Percentiles rank a stretch among this genome's conserved stretches.
Evolutionary conservation across 2,888 invertebrate species (phyloP).

Genomic region (Hedya salicella): DNA sequence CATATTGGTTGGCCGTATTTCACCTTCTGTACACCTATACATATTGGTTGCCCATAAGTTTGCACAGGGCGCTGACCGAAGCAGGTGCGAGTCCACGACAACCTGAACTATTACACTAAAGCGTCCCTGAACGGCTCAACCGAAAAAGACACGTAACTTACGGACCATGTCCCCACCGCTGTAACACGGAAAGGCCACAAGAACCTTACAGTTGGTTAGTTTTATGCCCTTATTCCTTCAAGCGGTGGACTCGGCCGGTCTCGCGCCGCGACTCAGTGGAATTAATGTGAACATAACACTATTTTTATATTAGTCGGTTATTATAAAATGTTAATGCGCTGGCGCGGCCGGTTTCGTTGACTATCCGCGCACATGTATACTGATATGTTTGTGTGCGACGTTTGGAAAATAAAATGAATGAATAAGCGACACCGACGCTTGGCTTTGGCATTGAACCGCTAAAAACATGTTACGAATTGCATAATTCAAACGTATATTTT

Average conservation of each 20-base stretch:
- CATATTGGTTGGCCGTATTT: too few species aligned
- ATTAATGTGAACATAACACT: conserved; percentile 42
- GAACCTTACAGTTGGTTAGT: too few species aligned
- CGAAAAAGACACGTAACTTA: neutral
- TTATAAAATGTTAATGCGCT: conserved; percentile 43
- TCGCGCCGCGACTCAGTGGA: conserved; percentile 17
- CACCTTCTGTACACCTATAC: too few species aligned
- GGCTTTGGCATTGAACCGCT: conserved; percentile 37
- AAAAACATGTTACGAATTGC: conserved; percentile 36
- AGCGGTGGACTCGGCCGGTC: neutral
- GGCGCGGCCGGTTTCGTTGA: conserved; percentile 35
- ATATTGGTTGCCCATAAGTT: too few species aligned
- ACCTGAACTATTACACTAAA: conserved; percentile 37
- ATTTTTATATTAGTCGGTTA: conserved; percentile 43
- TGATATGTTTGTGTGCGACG: conserved; percentile 15
- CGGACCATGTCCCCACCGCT: neutral
- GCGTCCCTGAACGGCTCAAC: conserved; percentile 1
- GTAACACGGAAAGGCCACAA: neutral
- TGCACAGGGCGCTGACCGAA: neutral
- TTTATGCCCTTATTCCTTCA: conserved; percentile 2
- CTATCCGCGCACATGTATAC: conserved; percentile 16
- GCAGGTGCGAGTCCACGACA: conserved; percentile 20
- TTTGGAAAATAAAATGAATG: conserved; percentile 41
- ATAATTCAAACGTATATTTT: conserved; percentile 31
- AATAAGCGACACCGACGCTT: conserved; percentile 21